Percentiles rank a stretch among this genome's conserved stretches.
phyloP scores from a whole-genome alignment of 2,113 vertebrate species.

The Pteruthius melanotis region DNA sequence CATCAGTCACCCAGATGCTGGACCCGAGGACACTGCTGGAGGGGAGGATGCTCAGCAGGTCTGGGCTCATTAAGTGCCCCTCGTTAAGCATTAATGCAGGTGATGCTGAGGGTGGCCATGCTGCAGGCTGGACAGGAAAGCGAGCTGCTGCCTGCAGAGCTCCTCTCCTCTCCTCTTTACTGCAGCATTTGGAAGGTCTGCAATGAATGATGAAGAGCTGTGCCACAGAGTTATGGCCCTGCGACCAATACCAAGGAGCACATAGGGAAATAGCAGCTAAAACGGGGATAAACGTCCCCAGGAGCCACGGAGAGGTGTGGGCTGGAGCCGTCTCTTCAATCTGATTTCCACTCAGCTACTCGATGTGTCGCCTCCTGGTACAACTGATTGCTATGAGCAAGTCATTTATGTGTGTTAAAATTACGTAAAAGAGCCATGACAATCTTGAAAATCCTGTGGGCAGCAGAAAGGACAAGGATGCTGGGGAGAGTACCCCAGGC shows the following conservation, averaged over 20 bases:
- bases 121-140: neutral
- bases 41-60: neutral
- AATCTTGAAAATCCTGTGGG: neutral
- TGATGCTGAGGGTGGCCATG: neutral
- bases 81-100: fast-evolving
- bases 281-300: neutral
- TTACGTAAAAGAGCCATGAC: neutral
- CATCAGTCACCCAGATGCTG: neutral
- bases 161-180: neutral
- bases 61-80: neutral
- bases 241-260: neutral
- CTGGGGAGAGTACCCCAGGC: neutral
- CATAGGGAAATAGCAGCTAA: fast-evolving
- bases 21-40: neutral
- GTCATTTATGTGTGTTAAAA: neutral
- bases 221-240: neutral
- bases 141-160: neutral
- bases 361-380: neutral
- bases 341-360: neutral
- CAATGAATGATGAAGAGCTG: neutral
- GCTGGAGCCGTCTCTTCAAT: neutral
- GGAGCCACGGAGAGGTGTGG: neutral
- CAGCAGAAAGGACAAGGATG: neutral
- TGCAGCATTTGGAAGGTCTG: neutral
- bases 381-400: neutral